These are phyloP conservation scores for Mus spretus DNA, from an alignment of 2,797 vertebrate species.

Conservation along the genomic window DNA sequence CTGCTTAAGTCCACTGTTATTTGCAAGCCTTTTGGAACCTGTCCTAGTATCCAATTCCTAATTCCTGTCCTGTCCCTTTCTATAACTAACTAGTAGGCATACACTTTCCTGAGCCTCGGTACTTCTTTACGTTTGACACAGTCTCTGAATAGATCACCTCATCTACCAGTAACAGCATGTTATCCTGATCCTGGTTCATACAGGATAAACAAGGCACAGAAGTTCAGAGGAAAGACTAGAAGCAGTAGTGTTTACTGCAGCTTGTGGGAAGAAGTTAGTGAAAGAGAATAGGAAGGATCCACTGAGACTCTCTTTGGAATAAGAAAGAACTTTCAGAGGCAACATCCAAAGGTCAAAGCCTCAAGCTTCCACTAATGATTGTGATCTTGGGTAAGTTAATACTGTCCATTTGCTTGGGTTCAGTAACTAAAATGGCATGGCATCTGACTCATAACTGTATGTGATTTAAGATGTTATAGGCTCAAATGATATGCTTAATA, in stretches of 20 bases:
- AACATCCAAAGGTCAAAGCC: neutral
- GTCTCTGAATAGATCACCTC: neutral
- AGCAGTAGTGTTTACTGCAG: too few relatives aligned
- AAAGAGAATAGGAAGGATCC: neutral
- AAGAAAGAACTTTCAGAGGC: neutral
- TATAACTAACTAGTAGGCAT: neutral
- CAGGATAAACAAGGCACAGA: neutral
- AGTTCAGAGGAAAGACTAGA: too few relatives aligned
- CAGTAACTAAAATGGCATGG: neutral
- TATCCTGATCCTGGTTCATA: neutral
- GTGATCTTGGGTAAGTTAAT: neutral
- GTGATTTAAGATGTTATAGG: neutral
- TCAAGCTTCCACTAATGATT: neutral
- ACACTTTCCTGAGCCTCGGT: neutral
- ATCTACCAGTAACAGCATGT: neutral
- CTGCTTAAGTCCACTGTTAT: neutral
- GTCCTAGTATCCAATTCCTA: neutral
- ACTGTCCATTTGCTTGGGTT: neutral
- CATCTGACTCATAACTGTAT: neutral
- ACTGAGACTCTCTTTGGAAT: neutral
- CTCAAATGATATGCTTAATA: neutral
- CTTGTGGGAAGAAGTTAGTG: neutral
- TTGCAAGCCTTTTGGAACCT: neutral
- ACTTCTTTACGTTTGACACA: neutral
- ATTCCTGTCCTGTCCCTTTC: neutral